Base-by-base conservation (phyloP, 2,797 vertebrate genomes). In the Rhinichthys osculus region DNA sequence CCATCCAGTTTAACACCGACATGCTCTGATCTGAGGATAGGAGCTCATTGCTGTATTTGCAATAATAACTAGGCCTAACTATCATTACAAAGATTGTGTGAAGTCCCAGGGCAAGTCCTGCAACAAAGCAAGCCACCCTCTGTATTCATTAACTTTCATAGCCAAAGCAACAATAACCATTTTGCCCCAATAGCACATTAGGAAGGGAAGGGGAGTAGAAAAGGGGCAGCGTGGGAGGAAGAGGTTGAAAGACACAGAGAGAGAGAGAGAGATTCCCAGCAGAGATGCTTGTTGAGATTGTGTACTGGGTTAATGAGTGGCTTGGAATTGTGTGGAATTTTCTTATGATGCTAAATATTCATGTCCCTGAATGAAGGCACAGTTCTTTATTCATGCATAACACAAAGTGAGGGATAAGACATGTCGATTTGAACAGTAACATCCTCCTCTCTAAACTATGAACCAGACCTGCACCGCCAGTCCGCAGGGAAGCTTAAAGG, bases 141-240 rank as follows among this genome's bases (percentile, higher is more conserved):
- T 19, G 59, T 79, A 54, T 64, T 67, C 57, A 52, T 84, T 64
- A 85, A 85, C 42, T 85, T 85, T 17, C 67, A 85, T 62, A 78
- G 38, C 30, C 83, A 71, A 14, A 33, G 69, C 52, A 78, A 71
- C 83, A 85, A 79, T 70, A 59, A 62, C 76, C 66, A 71, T 72
- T 71, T 79, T 47, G 52, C 11, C 40, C 52, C 52, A 47, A 73
- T 35, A 73, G 38, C 27, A 70, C 14, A 72, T 38, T 64, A 72
- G 3, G 27, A 79, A 64, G 5, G 27, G 9, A 85, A 59, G 3
- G 13, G 27, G 67, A 59, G 38, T 5, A 1, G 52, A 67, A 64
- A 76, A n/a, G 2, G 72, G 57, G 23, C 40, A 85, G 66, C 9
- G 6, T 42, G 27, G 74, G 83, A 85, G 40, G 30, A 23, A 79